Evolutionary conservation across 2,888 invertebrate genomes (phyloP), one percentile per base, ranked within the genome.

Genomic region (Drosophila prolongata): DNA sequence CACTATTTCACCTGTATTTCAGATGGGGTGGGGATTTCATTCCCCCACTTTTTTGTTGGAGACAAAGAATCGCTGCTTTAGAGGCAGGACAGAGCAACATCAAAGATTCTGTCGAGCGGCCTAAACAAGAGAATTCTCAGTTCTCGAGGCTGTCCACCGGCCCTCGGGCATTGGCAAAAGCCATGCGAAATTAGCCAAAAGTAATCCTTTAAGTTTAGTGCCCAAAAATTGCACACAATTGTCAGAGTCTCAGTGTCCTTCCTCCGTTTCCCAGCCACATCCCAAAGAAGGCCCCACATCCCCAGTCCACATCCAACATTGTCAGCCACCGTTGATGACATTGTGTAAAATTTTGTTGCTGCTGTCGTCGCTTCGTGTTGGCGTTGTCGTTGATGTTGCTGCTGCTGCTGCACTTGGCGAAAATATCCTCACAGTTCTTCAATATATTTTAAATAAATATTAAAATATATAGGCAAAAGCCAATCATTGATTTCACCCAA

Each of bases 121-220:
- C 62, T 35, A 27, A 47, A 54, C 65, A 62, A 64, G 54, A 42
- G 62, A 38, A 37, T 9, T 53, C 53, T 47, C 11, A 19, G 56
- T 40, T 47, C 54, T 47, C 30, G 24, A 34, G 47, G 14, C 46
- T 13, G 34, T 40, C 35, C 13, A 47, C 10, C 47, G 30, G 30
- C 19, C 16, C 35, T 37, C 24, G 13, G 62, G 30, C 65, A 61
- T 61, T 61, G 65, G 62, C 19, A 46, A 62, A 62, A 44, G 64
- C 72, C 59, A 54, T 73, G 81, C 76, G 58, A 86, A 85, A 85
- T 86, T 85, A 85, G 86, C 85, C 76, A 80, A 80, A 84, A 85
- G 80, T 85, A 85, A 85, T 85, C 85, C 86, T 84, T 86, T 85
- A 86, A 86, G 86, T 84, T 82, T 80, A 67, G 73, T 77, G 69